phyloP scores from a whole-genome alignment of 2,113 vertebrate species.

The Vulpes lagopus region DNA sequence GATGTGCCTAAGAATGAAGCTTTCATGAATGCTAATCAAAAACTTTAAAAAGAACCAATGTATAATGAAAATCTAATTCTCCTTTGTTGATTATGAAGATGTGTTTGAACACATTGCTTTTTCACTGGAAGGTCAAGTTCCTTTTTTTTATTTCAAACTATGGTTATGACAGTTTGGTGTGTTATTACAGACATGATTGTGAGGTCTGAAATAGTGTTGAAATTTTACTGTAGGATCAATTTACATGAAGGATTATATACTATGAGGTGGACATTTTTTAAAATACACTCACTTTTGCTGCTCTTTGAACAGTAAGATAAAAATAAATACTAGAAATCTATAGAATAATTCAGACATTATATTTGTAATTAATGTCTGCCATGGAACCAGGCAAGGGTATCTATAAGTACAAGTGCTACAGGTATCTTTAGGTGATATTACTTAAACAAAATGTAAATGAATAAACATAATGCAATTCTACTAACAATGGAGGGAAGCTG shows the following conservation, averaged over 20 bases:
- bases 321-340: background rate
- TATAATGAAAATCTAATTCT: background rate
- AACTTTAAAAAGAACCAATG: background rate
- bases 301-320: constrained; percentile 12
- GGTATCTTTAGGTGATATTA: background rate
- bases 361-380: background rate
- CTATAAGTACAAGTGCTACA: background rate
- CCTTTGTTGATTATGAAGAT: constrained; percentile 28
- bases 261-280: background rate
- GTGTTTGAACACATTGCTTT: background rate
- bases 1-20: background rate
- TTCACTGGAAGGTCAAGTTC: background rate
- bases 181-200: background rate
- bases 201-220: background rate
- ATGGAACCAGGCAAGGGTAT: constrained; percentile 43
- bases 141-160: background rate
- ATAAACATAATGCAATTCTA: background rate
- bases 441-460: constrained; percentile 42
- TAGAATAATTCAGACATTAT: background rate
- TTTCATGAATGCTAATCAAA: constrained; percentile 22
- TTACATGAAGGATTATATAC: background rate
- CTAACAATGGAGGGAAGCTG: background rate
- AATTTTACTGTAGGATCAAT: constrained; percentile 19
- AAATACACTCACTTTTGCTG: background rate
- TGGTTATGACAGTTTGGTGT: background rate